These are phyloP conservation scores for Polyommatus icarus DNA, from an alignment of 2,888 invertebrate species.

Conservation along the genomic window DNA sequence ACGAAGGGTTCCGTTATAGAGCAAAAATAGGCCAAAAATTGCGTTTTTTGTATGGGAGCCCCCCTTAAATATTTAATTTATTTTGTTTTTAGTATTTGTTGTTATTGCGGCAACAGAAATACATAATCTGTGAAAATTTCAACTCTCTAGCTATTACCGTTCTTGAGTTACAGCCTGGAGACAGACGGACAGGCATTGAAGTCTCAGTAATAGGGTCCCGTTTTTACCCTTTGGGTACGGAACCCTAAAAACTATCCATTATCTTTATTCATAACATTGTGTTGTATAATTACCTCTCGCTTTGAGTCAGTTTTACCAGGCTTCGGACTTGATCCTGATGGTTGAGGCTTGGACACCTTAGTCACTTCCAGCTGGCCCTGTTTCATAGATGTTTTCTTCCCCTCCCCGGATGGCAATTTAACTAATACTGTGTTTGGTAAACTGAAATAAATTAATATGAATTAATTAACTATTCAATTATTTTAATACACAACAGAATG, in stretches of 20 bases:
- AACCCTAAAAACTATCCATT: neutral
- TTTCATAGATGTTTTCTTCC: constrained; percentile 64
- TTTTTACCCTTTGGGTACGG: too few species aligned
- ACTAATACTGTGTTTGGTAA: constrained; percentile 74
- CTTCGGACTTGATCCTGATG: constrained; percentile 58
- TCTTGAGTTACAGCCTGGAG: too few species aligned
- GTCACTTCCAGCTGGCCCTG: constrained; percentile 70
- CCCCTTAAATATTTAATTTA: too few species aligned
- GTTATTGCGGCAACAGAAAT: too few species aligned
- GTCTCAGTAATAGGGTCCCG: too few species aligned
- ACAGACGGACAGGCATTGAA: too few species aligned
- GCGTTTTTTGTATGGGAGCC: too few species aligned
- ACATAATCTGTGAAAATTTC: too few species aligned
- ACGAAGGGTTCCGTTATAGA: too few species aligned
- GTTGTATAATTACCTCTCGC: constrained; percentile 63
- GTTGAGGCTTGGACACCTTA: constrained; percentile 63
- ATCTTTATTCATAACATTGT: neutral
- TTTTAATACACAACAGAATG: neutral
- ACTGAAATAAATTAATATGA: constrained; percentile 51
- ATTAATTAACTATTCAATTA: neutral
- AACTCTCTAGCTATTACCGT: too few species aligned
- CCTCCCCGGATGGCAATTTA: constrained; percentile 71
- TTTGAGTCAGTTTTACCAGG: constrained; percentile 57
- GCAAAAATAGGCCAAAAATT: too few species aligned
- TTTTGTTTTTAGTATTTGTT: too few species aligned